phyloP scores from a whole-genome alignment of 1,140 invertebrate species.

The Drosophila sechellia region DNA sequence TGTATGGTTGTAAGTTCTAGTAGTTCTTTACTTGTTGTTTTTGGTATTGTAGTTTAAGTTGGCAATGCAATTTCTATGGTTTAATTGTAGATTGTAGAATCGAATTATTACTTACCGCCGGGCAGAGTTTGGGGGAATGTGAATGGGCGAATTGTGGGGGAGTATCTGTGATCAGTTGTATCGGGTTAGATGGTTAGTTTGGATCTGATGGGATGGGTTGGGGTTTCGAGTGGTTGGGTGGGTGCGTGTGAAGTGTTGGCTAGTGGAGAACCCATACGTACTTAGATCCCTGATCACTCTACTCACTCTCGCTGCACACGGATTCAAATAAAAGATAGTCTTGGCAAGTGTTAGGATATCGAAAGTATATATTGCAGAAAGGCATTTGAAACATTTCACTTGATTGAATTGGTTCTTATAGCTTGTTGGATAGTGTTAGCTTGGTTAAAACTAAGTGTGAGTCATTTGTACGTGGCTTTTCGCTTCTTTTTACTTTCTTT shows the following conservation, averaged over 20 bases:
- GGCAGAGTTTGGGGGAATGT: constrained; percentile 32
- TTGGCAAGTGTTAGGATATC: constrained; percentile 45
- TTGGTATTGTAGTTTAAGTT: constrained; percentile 11
- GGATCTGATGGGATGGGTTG: constrained; percentile 2
- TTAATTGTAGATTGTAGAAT: constrained; percentile 51
- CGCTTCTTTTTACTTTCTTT: constrained; percentile 84
- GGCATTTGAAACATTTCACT: constrained; percentile 50
- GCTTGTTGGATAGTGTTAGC: constrained; percentile 34
- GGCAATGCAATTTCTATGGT: constrained; percentile 29
- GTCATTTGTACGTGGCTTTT: constrained; percentile 82
- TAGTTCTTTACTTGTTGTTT: constrained; percentile 15
- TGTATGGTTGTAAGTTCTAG: constrained; percentile 30
- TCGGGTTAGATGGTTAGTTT: constrained; percentile 9
- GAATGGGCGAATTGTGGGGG: constrained; percentile 21
- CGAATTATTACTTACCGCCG: constrained; percentile 73
- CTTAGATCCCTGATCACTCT: constrained; percentile 50
- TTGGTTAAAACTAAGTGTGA: constrained; percentile 67
- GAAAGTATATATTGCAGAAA: constrained; percentile 57
- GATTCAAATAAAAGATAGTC: constrained; percentile 56
- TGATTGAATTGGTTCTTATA: constrained; percentile 42
- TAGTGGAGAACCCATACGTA: constrained; percentile 45
- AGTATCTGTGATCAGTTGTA: constrained; percentile 17
- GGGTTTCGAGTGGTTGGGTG: constrained; percentile 1
- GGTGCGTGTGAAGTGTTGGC: constrained; percentile 17
- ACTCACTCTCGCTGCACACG: constrained; percentile 55